Percentiles rank a stretch among this genome's conserved stretches.
These are phyloP conservation scores for Macaria notata DNA, from an alignment of 2,888 invertebrate genomes.

Conservation along the genomic window DNA sequence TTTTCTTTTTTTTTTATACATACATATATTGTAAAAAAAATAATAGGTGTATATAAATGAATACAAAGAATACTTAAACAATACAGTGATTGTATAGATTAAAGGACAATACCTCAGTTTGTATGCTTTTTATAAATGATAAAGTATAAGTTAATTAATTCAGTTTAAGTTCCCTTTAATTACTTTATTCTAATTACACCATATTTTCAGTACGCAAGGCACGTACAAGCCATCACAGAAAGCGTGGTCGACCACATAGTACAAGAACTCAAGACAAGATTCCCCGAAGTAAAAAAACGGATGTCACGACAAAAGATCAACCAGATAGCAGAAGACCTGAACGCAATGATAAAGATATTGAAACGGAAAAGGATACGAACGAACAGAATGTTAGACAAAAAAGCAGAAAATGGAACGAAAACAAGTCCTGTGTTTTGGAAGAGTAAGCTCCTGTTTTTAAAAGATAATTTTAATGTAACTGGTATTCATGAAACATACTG, in stretches of 20 bases:
- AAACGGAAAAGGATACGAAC: constrained; percentile 4
- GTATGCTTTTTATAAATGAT: no score
- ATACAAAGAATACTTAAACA: no score
- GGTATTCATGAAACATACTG: no score
- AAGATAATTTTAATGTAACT: background rate
- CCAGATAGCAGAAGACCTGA: constrained; percentile 2
- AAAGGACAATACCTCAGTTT: no score
- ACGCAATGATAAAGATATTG: constrained; percentile 1
- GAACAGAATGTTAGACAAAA: background rate
- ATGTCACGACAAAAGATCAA: constrained; percentile 1
- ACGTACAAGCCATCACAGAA: constrained; percentile 47
- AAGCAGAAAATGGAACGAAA: background rate
- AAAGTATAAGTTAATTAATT: no score
- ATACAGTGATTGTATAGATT: no score
- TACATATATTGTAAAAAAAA: no score
- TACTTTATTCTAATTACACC: no score
- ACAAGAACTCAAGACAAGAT: constrained; percentile 41
- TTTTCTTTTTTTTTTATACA: no score
- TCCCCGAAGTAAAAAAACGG: constrained; percentile 7
- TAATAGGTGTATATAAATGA: no score
- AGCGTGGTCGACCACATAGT: constrained; percentile 44
- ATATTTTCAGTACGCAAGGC: constrained; percentile 47
- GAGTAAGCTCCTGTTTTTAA: constrained; percentile 6
- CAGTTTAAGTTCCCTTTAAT: no score
- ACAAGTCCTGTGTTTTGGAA: constrained; percentile 12